Percentiles rank a stretch among this genome's conserved stretches.
These are phyloP conservation scores for Geodia barretti DNA, from an alignment of 37 sponge, comb jelly and placozoan species.

Conservation along the genomic window DNA sequence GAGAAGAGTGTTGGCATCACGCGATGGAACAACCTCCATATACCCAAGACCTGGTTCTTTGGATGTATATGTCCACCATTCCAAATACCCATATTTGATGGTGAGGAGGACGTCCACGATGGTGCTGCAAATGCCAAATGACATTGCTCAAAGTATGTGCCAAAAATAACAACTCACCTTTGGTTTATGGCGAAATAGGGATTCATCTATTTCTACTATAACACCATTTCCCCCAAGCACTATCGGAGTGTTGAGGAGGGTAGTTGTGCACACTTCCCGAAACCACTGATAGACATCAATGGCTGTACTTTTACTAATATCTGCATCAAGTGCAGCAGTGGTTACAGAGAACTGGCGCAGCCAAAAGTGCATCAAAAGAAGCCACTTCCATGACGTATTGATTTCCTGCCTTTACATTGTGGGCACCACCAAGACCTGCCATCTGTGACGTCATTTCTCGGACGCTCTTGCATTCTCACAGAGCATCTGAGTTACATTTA, in stretches of 20 bases:
- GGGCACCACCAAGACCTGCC: conserved; percentile 35
- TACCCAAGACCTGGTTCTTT: conserved; percentile 45
- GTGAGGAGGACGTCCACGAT: conserved; percentile 43
- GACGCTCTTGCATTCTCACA: conserved; percentile 1
- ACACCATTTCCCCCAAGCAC: conserved; percentile 31
- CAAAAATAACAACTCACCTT: conserved; percentile 38
- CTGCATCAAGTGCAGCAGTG: conserved; percentile 17
- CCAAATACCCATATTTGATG: conserved; percentile 74
- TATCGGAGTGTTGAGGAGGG: conserved; percentile 13
- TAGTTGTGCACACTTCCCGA: conserved; percentile 42
- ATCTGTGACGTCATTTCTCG: conserved; percentile 26
- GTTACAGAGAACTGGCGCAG: conserved; percentile 22
- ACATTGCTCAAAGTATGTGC: too few relatives aligned
- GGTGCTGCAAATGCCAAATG: too few relatives aligned
- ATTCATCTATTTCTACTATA: conserved; percentile 56
- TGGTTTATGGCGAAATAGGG: conserved; percentile 51
- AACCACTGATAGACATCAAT: conserved; percentile 55
- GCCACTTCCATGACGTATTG: conserved; percentile 42
- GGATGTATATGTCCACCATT: conserved; percentile 53
- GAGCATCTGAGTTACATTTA: too few relatives aligned
- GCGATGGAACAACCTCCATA: conserved; percentile 46
- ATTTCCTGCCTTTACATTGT: too few relatives aligned
- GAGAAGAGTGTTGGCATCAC: conserved; percentile 61
- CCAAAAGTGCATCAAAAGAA: conserved; percentile 34
- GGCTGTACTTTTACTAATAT: conserved; percentile 11